phyloP scores from a whole-genome alignment of 2,113 vertebrate species.

The Chaetops frenatus region DNA sequence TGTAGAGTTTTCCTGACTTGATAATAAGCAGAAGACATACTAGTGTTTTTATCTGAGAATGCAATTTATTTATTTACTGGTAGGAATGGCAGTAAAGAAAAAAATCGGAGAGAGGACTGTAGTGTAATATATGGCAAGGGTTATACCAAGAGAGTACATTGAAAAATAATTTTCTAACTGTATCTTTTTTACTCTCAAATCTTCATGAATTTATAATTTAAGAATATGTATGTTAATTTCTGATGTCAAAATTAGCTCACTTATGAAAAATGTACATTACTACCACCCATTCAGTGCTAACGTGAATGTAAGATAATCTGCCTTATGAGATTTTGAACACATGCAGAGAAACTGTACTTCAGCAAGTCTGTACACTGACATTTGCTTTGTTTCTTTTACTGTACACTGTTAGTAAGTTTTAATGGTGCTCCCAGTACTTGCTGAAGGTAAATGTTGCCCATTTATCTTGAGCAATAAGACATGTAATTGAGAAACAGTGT shows the following conservation, averaged over 20 bases:
- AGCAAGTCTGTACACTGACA: not conserved
- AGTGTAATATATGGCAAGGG: not conserved
- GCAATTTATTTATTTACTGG: not conserved
- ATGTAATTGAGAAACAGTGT: not conserved
- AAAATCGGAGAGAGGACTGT: not conserved
- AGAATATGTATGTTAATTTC: not conserved
- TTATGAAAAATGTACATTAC: not conserved
- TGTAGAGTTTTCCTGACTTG: not conserved
- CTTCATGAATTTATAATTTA: not conserved
- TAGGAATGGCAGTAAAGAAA: not conserved
- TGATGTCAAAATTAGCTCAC: not conserved
- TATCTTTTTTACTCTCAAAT: not conserved
- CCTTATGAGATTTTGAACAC: not conserved
- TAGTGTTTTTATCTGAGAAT: not conserved
- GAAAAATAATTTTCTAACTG: not conserved
- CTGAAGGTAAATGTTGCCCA: not conserved
- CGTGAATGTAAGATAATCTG: not conserved
- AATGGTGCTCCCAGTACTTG: not conserved
- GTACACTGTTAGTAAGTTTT: not conserved
- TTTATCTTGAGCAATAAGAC: not conserved
- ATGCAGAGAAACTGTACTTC: not conserved
- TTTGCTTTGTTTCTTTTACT: not conserved
- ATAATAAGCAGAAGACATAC: not conserved
- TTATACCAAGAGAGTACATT: not conserved
- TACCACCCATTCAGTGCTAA: not conserved